Conservation (phyloP, 2,113 vertebrate genomes). For the Spilogale gracilis region DNA sequence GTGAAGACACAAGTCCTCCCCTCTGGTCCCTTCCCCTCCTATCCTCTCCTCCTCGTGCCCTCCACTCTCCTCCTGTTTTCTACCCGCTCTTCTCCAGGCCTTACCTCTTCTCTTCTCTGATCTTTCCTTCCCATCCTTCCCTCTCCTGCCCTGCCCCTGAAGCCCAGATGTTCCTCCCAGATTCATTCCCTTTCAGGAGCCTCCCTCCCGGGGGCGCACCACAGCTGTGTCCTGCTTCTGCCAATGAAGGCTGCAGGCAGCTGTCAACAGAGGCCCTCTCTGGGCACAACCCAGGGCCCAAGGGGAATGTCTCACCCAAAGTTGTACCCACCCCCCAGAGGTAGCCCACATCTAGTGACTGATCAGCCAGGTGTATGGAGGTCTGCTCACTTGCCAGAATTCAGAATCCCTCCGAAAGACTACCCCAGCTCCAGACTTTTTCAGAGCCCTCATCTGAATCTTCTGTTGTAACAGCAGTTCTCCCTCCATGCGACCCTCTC, state of each 20-base stretch:
- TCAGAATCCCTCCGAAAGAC: not conserved
- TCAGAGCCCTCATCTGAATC: not conserved
- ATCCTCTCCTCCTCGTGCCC: not conserved
- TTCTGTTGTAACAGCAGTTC: not conserved
- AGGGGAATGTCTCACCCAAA: not conserved
- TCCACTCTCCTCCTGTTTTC: not conserved
- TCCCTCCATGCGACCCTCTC: not conserved
- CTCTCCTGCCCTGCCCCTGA: not conserved
- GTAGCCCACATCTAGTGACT: not conserved
- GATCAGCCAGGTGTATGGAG: not conserved
- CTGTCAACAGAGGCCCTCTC: not conserved
- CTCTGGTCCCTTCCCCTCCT: not conserved
- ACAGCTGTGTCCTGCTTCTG: too few species aligned
- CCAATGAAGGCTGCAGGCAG: too few species aligned
- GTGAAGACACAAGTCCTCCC: not conserved
- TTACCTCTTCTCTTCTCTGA: fast-evolving
- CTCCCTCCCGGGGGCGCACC: not conserved
- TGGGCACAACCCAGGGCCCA: not conserved
- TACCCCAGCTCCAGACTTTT: not conserved
- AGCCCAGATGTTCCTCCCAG: not conserved
- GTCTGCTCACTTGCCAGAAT: not conserved
- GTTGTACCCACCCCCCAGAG: not conserved
- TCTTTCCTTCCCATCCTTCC: not conserved
- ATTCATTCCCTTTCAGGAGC: not conserved
- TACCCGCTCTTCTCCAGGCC: not conserved